Percentiles rank a stretch among this genome's conserved stretches.
Evolutionary conservation across 1,140 invertebrate genomes (phyloP).

Genomic region (Centruroides vittatus): DNA sequence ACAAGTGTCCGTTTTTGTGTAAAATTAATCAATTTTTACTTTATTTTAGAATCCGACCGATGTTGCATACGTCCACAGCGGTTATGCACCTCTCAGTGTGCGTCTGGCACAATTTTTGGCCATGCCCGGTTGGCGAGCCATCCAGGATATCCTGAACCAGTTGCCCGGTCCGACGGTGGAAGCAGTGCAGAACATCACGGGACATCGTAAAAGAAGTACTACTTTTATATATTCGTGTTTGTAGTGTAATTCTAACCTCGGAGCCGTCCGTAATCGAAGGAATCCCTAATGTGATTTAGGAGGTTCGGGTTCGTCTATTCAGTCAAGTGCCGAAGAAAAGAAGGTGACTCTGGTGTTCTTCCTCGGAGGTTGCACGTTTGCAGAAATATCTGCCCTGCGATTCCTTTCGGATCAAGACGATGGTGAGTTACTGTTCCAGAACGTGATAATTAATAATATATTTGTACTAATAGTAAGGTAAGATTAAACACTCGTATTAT

Average conservation of each 20-base stretch:
- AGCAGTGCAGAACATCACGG: slow-evolving; percentile 36
- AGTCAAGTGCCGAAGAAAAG: slow-evolving; percentile 24
- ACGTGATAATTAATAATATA: neutral
- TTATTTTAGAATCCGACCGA: slow-evolving; percentile 51
- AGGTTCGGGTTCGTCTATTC: no score
- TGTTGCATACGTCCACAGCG: slow-evolving; percentile 83
- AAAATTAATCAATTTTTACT: neutral
- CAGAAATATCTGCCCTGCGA: slow-evolving; percentile 81
- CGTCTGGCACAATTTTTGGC: slow-evolving; percentile 72
- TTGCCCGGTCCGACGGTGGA: slow-evolving; percentile 46
- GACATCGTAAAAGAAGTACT: slow-evolving; percentile 23
- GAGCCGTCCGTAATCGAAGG: no score
- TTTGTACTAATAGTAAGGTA: neutral
- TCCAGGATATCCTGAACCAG: slow-evolving; percentile 45
- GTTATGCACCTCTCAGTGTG: slow-evolving; percentile 82
- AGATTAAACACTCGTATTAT: neutral
- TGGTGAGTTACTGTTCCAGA: slow-evolving; percentile 34
- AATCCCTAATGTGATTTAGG: no score
- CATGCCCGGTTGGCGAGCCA: slow-evolving; percentile 62
- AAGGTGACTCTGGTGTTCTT: slow-evolving; percentile 82
- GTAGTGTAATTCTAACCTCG: no score
- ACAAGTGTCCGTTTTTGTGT: no score
- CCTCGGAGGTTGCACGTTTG: slow-evolving; percentile 89
- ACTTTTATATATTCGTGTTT: neutral
- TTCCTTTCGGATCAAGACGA: slow-evolving; percentile 87